These are phyloP conservation scores for Drosophila mayri DNA, from an alignment of 1,140 invertebrate genomes.

Conservation along the genomic window DNA sequence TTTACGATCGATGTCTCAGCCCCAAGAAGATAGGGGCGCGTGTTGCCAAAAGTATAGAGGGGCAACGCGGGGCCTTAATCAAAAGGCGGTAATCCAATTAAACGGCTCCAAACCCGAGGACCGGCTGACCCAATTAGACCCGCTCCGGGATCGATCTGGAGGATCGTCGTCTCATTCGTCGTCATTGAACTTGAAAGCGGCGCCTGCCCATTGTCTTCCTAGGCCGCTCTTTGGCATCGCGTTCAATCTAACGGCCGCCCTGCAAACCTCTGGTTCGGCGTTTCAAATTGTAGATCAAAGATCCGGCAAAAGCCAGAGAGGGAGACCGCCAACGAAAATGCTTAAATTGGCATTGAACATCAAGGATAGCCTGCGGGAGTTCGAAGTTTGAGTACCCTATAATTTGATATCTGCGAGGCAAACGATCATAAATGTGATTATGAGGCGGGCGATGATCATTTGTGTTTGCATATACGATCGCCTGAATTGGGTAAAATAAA, in stretches of 20 bases:
- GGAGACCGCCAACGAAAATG: slow-evolving; percentile 53
- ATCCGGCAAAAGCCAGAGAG: slow-evolving; percentile 65
- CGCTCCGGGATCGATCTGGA: slow-evolving; percentile 57
- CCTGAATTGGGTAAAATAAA: not conserved
- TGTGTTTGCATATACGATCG: slow-evolving; percentile 10
- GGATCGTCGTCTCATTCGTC: slow-evolving; percentile 21
- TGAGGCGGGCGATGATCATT: slow-evolving; percentile 23
- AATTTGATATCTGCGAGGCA: slow-evolving; percentile 35
- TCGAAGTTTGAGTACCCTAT: slow-evolving; percentile 66
- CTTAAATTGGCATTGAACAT: slow-evolving; percentile 77
- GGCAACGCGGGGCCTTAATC: slow-evolving; percentile 50
- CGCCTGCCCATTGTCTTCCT: slow-evolving; percentile 74
- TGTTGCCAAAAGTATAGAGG: slow-evolving; percentile 57
- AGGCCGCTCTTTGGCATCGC: slow-evolving; percentile 42
- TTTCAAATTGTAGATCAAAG: slow-evolving; percentile 84
- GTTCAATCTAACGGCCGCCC: slow-evolving; percentile 78
- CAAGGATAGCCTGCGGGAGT: slow-evolving; percentile 46
- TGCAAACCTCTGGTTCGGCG: slow-evolving; percentile 59
- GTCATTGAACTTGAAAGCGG: slow-evolving; percentile 75
- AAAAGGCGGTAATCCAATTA: slow-evolving; percentile 84
- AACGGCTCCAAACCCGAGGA: slow-evolving; percentile 61
- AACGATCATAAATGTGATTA: slow-evolving; percentile 37
- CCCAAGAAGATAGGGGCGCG: slow-evolving; percentile 26
- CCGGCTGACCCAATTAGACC: slow-evolving; percentile 80
- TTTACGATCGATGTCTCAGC: slow-evolving; percentile 46